These are phyloP conservation scores for Apodemia duryi DNA, from an alignment of 2,888 invertebrate genomes.

Conservation along the genomic window DNA sequence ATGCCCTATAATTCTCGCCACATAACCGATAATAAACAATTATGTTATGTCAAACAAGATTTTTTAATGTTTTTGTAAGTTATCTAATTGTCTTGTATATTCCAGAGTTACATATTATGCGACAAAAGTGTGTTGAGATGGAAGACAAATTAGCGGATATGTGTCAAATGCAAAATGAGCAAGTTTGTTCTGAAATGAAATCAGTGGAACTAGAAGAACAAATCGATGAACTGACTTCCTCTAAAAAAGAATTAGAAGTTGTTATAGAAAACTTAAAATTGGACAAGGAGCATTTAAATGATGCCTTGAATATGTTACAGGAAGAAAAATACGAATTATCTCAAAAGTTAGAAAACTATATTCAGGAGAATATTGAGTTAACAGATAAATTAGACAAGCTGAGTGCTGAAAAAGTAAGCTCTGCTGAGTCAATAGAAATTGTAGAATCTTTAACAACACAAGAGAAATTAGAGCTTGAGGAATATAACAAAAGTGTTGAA, in stretches of 20 bases:
- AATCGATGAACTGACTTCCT: conserved; percentile 77
- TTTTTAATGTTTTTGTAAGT: neutral
- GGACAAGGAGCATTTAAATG: conserved; percentile 76
- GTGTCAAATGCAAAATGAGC: conserved; percentile 81
- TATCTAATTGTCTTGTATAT: conserved; percentile 31
- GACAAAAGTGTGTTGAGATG: conserved; percentile 81
- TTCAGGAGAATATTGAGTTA: conserved; percentile 87
- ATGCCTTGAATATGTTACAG: conserved; percentile 76
- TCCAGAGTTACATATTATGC: conserved; percentile 76
- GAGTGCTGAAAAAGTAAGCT: conserved; percentile 85
- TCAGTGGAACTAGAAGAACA: conserved; percentile 89
- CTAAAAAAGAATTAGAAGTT: conserved; percentile 68
- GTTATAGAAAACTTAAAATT: conserved; percentile 70
- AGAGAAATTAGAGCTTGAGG: conserved; percentile 84
- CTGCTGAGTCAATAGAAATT: conserved; percentile 87
- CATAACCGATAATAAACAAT: too few relatives aligned
- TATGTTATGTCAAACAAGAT: too few relatives aligned
- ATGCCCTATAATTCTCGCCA: too few relatives aligned
- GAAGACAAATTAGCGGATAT: conserved; percentile 81
- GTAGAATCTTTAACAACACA: conserved; percentile 85
- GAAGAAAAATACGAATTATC: conserved; percentile 81
- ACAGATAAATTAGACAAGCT: conserved; percentile 86
- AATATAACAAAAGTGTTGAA: conserved; percentile 79
- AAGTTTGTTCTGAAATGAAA: conserved; percentile 88
- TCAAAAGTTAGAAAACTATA: conserved; percentile 81